phyloP scores from a whole-genome alignment of 1,140 invertebrate genomes.

The Frieseomelitta varia region DNA sequence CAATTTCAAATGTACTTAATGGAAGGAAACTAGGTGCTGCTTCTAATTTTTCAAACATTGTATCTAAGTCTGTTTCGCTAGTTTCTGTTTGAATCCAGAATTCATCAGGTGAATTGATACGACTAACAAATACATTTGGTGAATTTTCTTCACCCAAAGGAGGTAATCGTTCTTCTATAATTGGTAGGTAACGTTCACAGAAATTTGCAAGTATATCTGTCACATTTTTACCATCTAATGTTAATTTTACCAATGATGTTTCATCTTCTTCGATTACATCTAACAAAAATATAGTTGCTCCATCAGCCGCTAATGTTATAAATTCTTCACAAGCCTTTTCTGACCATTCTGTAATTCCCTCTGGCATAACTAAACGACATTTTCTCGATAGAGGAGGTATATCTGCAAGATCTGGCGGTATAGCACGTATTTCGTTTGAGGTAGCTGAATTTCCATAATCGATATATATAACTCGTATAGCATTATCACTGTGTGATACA shows the following conservation, averaged over 20 bases:
- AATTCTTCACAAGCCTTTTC: constrained; percentile 71
- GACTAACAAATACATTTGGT: constrained; percentile 78
- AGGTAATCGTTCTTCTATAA: constrained; percentile 69
- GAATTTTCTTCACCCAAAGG: constrained; percentile 77
- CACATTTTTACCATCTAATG: constrained; percentile 84
- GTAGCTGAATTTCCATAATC: constrained; percentile 84
- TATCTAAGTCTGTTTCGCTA: constrained; percentile 81
- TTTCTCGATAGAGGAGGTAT: constrained; percentile 76
- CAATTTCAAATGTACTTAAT: constrained; percentile 80
- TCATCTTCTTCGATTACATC: constrained; percentile 83
- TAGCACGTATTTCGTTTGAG: constrained; percentile 72
- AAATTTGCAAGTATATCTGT: constrained; percentile 82
- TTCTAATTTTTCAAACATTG: constrained; percentile 82
- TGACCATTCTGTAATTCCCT: constrained; percentile 71
- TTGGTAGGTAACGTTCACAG: constrained; percentile 28
- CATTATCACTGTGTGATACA: constrained; percentile 66
- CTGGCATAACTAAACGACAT: constrained; percentile 74
- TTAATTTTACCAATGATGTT: constrained; percentile 86
- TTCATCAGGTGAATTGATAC: constrained; percentile 83
- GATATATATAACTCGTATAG: constrained; percentile 82
- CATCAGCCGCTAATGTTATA: constrained; percentile 69
- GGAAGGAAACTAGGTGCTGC: constrained; percentile 81
- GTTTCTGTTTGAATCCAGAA: constrained; percentile 86
- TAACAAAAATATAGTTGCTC: constrained; percentile 75
- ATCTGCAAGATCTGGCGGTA: constrained; percentile 75